Percentiles rank a stretch among this genome's conserved stretches.
phyloP scores from a whole-genome alignment of 2,113 vertebrate species.

The Aegithalos caudatus region DNA sequence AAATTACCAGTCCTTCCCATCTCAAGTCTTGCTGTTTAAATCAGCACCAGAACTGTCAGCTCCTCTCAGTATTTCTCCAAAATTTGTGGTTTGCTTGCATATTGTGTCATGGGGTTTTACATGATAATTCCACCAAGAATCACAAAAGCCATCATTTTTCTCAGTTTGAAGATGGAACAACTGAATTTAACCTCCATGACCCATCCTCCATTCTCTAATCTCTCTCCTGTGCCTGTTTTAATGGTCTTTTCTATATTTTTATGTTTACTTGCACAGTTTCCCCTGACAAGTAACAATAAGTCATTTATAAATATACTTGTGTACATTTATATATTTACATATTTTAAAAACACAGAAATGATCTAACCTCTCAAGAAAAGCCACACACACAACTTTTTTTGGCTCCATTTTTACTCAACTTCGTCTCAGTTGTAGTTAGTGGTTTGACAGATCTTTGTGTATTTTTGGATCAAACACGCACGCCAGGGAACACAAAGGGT shows the following conservation, averaged over 20 bases:
- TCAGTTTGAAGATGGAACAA: neutral
- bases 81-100: neutral
- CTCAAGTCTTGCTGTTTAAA: neutral
- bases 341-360: conserved; percentile 35
- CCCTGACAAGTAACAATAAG: neutral
- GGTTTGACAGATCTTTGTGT: conserved; percentile 74
- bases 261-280: neutral
- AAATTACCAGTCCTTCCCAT: neutral
- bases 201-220: neutral
- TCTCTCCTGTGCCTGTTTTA: neutral
- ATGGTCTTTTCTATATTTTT: neutral
- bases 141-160: neutral
- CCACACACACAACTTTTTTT: conserved; percentile 52
- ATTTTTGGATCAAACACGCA: conserved; percentile 79
- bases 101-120: conserved; percentile 1
- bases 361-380: conserved; percentile 57
- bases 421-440: conserved; percentile 75
- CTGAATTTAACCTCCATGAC: neutral
- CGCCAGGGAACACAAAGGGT: conserved; percentile 74
- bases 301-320: neutral
- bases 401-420: conserved; percentile 52
- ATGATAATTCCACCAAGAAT: neutral
- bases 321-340: neutral
- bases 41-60: neutral
- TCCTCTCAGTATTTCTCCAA: neutral